phyloP scores from a whole-genome alignment of 2,797 vertebrate species.

The Valencia hispanica region DNA sequence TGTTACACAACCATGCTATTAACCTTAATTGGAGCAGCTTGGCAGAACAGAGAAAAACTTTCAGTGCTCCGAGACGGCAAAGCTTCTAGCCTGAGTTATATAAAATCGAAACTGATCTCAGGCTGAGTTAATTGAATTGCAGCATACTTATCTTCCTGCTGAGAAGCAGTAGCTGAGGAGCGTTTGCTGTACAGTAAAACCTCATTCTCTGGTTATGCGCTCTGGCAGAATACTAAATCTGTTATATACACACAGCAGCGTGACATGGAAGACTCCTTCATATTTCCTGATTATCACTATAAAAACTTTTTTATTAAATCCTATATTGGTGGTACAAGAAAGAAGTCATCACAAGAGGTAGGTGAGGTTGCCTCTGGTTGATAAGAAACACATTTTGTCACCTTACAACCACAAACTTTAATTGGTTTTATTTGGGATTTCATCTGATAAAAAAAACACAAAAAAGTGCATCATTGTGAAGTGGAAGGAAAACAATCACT shows the following conservation, averaged over 20 bases:
- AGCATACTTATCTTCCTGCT: conserved; percentile 50
- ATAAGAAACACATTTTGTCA: not conserved
- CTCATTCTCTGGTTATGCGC: conserved; percentile 8
- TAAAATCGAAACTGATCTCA: conserved; percentile 61
- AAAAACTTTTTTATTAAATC: conserved; percentile 2
- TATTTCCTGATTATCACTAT: conserved; percentile 15
- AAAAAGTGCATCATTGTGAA: not conserved
- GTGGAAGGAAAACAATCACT: not conserved
- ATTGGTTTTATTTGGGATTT: not conserved
- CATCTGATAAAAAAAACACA: not conserved
- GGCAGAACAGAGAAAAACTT: conserved; percentile 64
- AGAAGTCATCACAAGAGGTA: conserved; percentile 16
- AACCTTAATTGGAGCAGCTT: conserved; percentile 73
- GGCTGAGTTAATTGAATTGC: conserved; percentile 65
- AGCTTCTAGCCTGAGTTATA: conserved; percentile 61
- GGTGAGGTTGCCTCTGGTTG: not conserved
- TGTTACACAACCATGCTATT: conserved; percentile 62
- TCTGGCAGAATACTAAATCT: conserved; percentile 9
- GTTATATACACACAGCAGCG: conserved; percentile 5
- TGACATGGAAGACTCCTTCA: not conserved
- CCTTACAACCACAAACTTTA: not conserved
- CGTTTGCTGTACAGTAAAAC: conserved; percentile 32
- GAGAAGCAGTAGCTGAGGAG: conserved; percentile 47
- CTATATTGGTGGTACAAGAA: conserved; percentile 1
- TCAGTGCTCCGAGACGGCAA: conserved; percentile 40